phyloP scores from a whole-genome alignment of 2,113 vertebrate genomes.

The Puma concolor region DNA sequence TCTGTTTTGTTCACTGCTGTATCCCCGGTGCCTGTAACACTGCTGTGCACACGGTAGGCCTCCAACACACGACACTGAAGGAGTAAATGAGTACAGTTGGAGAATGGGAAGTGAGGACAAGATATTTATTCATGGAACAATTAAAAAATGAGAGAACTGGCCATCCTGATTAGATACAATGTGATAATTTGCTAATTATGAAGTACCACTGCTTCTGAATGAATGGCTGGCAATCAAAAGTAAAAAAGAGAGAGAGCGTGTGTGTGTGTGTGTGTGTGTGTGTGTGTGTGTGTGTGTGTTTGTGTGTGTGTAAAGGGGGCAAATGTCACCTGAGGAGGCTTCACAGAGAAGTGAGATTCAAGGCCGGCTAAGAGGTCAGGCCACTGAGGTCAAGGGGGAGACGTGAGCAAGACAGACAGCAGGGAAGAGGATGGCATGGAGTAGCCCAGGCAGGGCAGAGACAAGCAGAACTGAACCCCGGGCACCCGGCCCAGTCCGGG shows the following conservation, averaged over 20 bases:
- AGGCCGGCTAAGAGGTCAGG: not conserved
- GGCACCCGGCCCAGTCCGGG: not conserved
- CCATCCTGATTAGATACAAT: not conserved
- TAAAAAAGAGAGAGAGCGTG: not conserved
- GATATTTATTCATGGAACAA: constrained; percentile 1
- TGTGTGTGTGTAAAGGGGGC: not conserved
- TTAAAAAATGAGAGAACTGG: constrained; percentile 9
- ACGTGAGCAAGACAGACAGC: not conserved
- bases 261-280: too few species aligned
- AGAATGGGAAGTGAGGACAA: not conserved
- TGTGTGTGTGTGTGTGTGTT: too few species aligned
- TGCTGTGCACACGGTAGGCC: not conserved
- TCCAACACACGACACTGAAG: not conserved
- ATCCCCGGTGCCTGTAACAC: not conserved
- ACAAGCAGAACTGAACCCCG: not conserved
- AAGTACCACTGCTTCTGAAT: not conserved
- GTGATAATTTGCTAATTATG: not conserved
- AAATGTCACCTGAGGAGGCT: not conserved
- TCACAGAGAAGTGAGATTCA: not conserved
- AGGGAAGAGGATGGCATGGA: not conserved
- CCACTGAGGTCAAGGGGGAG: not conserved
- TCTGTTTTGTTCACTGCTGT: not conserved
- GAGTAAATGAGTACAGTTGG: not conserved
- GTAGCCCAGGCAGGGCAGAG: not conserved
- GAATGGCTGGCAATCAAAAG: not conserved